Percentiles rank a stretch among this genome's conserved stretches.
Conservation (phyloP, 2,888 invertebrate species). For the Heliconius erato region DNA sequence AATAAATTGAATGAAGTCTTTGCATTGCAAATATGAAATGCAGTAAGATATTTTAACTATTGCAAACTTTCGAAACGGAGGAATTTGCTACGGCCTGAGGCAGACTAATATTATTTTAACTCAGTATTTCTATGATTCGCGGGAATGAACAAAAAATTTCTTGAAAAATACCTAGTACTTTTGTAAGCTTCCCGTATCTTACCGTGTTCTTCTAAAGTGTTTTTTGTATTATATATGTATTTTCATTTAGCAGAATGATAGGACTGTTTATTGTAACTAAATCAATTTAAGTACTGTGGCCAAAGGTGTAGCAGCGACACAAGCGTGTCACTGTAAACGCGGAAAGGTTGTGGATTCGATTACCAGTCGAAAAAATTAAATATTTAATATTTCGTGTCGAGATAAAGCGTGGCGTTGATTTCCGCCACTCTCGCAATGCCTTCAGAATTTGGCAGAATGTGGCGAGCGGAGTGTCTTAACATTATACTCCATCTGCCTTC, state of each 20-base stretch:
- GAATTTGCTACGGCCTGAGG: not conserved
- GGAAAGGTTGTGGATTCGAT: too few relatives aligned
- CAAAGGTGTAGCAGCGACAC: too few relatives aligned
- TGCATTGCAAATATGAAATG: conserved; percentile 6
- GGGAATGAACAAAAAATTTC: not conserved
- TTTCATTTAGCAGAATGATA: not conserved
- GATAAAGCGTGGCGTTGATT: too few relatives aligned
- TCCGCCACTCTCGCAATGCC: too few relatives aligned
- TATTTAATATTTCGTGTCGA: too few relatives aligned
- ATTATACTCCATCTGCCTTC: too few relatives aligned
- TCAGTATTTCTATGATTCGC: not conserved
- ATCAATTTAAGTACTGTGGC: not conserved
- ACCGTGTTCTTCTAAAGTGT: not conserved
- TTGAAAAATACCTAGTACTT: not conserved
- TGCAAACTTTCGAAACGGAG: not conserved
- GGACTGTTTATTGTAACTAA: not conserved
- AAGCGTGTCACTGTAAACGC: too few relatives aligned
- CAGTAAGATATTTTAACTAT: conserved; percentile 2
- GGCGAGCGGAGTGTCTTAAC: too few relatives aligned
- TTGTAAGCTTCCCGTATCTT: not conserved
- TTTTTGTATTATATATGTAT: not conserved
- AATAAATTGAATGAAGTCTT: conserved; percentile 2
- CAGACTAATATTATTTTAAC: not conserved
- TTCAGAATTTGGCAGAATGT: too few relatives aligned
- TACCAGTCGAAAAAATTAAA: too few relatives aligned